Conservation (phyloP, 2,797 vertebrate genomes). For the Centroberyx gerrardi region DNA sequence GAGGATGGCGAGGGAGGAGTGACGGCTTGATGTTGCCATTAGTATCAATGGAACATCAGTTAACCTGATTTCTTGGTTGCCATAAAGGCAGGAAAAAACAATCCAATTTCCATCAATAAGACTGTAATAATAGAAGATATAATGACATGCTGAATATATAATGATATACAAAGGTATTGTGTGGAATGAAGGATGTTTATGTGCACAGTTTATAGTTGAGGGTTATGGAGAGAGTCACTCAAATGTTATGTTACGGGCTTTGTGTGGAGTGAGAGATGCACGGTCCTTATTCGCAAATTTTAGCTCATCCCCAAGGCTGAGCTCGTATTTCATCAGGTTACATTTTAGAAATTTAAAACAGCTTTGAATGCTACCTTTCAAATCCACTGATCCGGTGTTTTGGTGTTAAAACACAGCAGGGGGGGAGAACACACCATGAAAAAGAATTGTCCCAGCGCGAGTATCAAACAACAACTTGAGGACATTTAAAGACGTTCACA, state of each 20-base stretch:
- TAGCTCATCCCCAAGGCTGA: slow-evolving; percentile 36
- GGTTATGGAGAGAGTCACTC: slow-evolving; percentile 45
- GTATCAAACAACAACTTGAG: slow-evolving; percentile 71
- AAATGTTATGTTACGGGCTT: slow-evolving; percentile 35
- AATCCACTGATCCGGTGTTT: slow-evolving; percentile 56
- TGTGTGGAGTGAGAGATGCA: slow-evolving; percentile 27
- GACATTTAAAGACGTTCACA: slow-evolving; percentile 67
- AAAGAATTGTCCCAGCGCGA: slow-evolving; percentile 49
- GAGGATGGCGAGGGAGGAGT: slow-evolving; percentile 56
- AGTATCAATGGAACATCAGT: slow-evolving; percentile 75
- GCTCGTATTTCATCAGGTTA: slow-evolving; percentile 61
- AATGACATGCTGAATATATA: slow-evolving; percentile 67
- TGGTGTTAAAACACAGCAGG: slow-evolving; percentile 58
- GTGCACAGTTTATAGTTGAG: slow-evolving; percentile 38
- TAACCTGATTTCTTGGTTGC: slow-evolving; percentile 74
- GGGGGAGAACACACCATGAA: slow-evolving; percentile 35
- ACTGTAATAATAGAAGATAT: slow-evolving; percentile 62
- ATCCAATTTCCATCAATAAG: slow-evolving; percentile 64
- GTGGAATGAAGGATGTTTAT: slow-evolving; percentile 61
- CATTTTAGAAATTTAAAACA: slow-evolving; percentile 47
- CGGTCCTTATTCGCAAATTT: slow-evolving; percentile 21
- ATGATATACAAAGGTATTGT: slow-evolving; percentile 58
- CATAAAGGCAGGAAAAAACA: slow-evolving; percentile 66
- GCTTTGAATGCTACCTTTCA: slow-evolving; percentile 61
- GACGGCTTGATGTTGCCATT: slow-evolving; percentile 78